phyloP scores from a whole-genome alignment of 2,888 invertebrate species.

The Drosophila heteroneura region DNA sequence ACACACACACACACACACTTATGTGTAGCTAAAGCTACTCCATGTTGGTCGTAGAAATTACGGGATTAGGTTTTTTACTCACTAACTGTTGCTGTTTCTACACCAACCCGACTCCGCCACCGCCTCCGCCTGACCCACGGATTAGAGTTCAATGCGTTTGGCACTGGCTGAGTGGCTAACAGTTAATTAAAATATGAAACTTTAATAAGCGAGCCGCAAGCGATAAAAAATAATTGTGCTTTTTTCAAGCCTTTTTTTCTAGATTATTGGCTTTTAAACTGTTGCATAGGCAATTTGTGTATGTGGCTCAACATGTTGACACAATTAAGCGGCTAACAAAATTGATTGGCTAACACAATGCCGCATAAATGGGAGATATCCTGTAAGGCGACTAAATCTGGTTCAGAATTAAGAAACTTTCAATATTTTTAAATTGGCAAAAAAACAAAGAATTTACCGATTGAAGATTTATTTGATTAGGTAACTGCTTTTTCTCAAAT shows the following conservation, averaged over 20 bases:
- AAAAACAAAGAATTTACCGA: not conserved
- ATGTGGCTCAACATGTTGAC: conserved; percentile 43
- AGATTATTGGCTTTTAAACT: conserved; percentile 53
- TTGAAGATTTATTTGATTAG: not conserved
- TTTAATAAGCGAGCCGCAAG: conserved; percentile 58
- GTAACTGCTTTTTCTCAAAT: not conserved
- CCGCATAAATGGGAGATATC: conserved; percentile 3
- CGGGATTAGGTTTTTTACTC: conserved; percentile 78
- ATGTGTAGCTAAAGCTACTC: conserved; percentile 9
- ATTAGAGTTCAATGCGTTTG: conserved; percentile 71
- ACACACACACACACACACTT: conserved; percentile 1
- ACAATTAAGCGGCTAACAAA: conserved; percentile 63
- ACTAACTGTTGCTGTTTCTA: conserved; percentile 5
- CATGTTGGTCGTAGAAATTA: conserved; percentile 79
- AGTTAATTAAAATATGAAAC: conserved; percentile 76
- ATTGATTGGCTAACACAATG: conserved; percentile 47
- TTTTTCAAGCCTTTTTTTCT: conserved; percentile 28
- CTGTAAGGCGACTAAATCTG: not conserved
- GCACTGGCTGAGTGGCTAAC: conserved; percentile 25
- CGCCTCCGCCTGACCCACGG: conserved; percentile 26
- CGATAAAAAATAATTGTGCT: conserved; percentile 27
- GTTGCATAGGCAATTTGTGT: conserved; percentile 54
- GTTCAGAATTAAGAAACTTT: not conserved
- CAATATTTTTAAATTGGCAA: not conserved
- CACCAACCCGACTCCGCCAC: too few species aligned